These are phyloP conservation scores for Syrista parreyssii DNA, from an alignment of 2,888 invertebrate species.

Conservation along the genomic window DNA sequence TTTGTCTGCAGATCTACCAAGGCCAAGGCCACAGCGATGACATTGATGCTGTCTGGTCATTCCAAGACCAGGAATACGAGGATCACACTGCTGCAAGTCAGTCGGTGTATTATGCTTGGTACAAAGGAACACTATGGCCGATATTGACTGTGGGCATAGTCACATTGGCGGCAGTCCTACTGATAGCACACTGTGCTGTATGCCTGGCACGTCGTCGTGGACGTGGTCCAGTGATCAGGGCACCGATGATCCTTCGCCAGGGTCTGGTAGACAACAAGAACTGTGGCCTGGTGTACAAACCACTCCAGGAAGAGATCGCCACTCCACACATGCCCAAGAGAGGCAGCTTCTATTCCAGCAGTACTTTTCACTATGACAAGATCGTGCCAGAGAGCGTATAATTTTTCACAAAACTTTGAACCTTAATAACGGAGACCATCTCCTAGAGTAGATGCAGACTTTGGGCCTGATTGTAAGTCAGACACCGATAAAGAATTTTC, in stretches of 20 bases:
- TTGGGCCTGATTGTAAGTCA: neutral
- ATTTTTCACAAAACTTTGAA: neutral
- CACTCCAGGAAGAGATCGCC: conserved; percentile 80
- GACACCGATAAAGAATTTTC: neutral
- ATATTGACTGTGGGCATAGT: conserved; percentile 45
- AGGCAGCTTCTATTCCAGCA: conserved; percentile 71
- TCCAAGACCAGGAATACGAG: conserved; percentile 51
- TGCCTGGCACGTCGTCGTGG: conserved; percentile 51
- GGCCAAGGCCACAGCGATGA: conserved; percentile 33
- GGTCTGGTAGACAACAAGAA: conserved; percentile 71
- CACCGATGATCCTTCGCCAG: conserved; percentile 61
- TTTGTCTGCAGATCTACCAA: conserved; percentile 32
- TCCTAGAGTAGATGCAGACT: neutral
- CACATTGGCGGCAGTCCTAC: conserved; percentile 43
- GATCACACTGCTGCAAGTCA: conserved; percentile 27
- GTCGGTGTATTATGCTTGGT: conserved; percentile 43
- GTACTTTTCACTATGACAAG: conserved; percentile 74
- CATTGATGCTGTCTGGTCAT: conserved; percentile 45
- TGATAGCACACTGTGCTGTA: conserved; percentile 46
- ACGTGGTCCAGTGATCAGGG: conserved; percentile 59
- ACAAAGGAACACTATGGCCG: conserved; percentile 49
- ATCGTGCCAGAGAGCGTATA: conserved; percentile 71
- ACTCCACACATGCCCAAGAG: conserved; percentile 75
- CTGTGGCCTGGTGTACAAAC: conserved; percentile 82
- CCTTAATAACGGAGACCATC: neutral